Evolutionary conservation across 2,113 vertebrate genomes (phyloP), one percentile per base, ranked within the genome.

Genomic region (Gallinago media): DNA sequence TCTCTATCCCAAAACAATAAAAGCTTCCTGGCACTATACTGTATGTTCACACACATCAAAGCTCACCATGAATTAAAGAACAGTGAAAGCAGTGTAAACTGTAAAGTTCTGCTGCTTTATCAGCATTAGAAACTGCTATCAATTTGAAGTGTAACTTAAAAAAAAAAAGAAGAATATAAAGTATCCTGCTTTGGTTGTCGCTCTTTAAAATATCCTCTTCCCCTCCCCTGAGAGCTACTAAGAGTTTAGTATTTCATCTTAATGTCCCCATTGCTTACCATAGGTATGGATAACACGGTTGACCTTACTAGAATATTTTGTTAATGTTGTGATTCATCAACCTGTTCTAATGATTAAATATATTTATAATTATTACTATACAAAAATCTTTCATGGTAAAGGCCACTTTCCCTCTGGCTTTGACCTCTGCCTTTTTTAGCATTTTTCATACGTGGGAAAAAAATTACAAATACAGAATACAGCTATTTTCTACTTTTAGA

Each of bases 201-300:
- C 62, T 11, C 25, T 74, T 85, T 89, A 75, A 89, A 96, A 89
- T 79, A 63, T 71, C 46, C 23, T 89, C 18, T 74, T 88, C 8
- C 46, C 31, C 40, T 67, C n/a, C 20, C n/a, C 26, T 27, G 12
- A 8, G 68, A 44, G 20, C 27, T 72, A 56, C 68, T 72, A 90
- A 80, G 34, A 79, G 9, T 67, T 88, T 85, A 75, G 36, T 86
- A 72, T 94, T 97, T 95, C 67, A 96, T 94, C 90, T 97, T 91
- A 97, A 94, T 68, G 19, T 73, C 76, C 49, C 11, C 9, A 34
- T 66, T 95, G 54, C 86, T 91, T 96, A 90, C 49, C 55, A 19
- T 88, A 95, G 88, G 62, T 92, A 61, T n/a, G 44, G 77, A 50
- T 72, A 74, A 79, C 1, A 14, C 80, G 36, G 32, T 25, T 97